Percentiles rank a stretch among this genome's conserved stretches.
Evolutionary conservation across 1,140 invertebrate genomes (phyloP).

Genomic region (Uloborus diversus): DNA sequence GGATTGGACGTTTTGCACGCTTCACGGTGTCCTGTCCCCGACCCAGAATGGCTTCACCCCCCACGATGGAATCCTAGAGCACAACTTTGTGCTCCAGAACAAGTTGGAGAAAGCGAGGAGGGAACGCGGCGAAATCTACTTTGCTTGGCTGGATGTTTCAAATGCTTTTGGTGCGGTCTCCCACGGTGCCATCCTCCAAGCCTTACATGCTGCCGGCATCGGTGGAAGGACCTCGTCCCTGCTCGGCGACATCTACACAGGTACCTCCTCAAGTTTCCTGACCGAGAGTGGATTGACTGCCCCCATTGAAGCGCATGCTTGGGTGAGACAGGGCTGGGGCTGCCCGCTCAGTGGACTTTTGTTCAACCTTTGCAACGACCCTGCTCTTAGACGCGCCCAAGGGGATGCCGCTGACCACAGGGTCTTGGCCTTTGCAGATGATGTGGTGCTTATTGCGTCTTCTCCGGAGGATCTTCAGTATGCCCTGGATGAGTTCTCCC

Average conservation of each 20-base stretch:
- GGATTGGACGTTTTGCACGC: background rate
- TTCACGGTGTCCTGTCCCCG: background rate
- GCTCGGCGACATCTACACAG: background rate
- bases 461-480: background rate
- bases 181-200: background rate
- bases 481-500: background rate
- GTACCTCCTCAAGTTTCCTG: background rate
- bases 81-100: background rate
- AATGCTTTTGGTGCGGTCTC: background rate
- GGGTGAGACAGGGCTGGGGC: background rate
- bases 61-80: background rate
- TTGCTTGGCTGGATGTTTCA: background rate
- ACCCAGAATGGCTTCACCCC: no score
- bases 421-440: background rate
- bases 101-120: background rate
- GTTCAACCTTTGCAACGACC: background rate
- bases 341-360: background rate
- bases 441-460: background rate
- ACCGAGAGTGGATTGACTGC: background rate
- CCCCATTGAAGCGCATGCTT: background rate
- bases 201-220: background rate
- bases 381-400: background rate
- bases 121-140: background rate
- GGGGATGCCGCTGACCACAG: background rate
- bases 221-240: background rate